phyloP scores from a whole-genome alignment of 2,888 invertebrate genomes.

The Synergus laeviventris region DNA sequence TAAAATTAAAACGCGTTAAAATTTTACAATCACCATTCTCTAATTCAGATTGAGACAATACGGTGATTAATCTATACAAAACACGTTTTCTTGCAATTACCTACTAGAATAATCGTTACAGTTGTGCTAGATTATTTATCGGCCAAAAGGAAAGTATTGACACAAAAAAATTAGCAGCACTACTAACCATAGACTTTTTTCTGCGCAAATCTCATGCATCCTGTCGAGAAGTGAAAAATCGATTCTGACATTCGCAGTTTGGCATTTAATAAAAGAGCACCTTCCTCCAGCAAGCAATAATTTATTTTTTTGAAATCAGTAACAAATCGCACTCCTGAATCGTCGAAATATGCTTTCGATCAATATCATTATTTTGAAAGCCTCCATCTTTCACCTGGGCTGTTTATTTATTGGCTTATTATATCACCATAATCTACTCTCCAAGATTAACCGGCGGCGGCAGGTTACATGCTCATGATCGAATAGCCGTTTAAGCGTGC shows the following conservation, averaged over 20 bases:
- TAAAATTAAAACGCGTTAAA: no score
- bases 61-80: no score
- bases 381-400: slow-evolving; percentile 19
- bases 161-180: no score
- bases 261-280: background rate
- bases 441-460: slow-evolving; percentile 25
- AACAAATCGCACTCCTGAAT: slow-evolving; percentile 23
- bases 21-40: no score
- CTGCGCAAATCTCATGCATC: background rate
- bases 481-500: slow-evolving; percentile 22
- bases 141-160: no score
- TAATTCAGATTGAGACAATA: no score
- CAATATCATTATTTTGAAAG: slow-evolving; percentile 30
- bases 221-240: background rate
- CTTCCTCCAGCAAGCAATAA: background rate
- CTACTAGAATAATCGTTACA: no score
- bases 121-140: no score
- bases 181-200: no score
- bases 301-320: slow-evolving; percentile 3
- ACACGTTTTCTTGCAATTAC: no score
- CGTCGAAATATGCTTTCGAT: slow-evolving; percentile 27
- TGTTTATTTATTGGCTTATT: slow-evolving; percentile 37
- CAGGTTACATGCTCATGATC: slow-evolving; percentile 35
- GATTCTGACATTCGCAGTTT: background rate
- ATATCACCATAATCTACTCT: slow-evolving; percentile 34